Evolutionary conservation across 2,888 invertebrate species (phyloP).

Genomic region (Colostygia pectinataria): DNA sequence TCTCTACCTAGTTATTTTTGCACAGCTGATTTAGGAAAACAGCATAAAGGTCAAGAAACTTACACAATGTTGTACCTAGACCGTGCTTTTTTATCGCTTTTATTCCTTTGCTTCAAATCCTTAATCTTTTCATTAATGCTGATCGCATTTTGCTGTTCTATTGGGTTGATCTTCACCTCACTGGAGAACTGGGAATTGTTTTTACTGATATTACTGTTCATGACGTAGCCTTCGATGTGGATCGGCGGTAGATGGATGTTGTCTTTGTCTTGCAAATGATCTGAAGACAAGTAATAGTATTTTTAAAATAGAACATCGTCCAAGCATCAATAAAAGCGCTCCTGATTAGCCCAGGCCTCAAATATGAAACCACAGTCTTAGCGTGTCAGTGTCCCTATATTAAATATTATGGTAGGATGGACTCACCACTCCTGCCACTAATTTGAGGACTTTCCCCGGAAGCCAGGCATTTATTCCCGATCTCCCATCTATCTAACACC

Average conservation of each 20-base stretch:
- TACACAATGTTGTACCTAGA: slow-evolving; percentile 34
- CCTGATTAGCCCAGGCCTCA: too few species aligned
- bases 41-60: slow-evolving; percentile 20
- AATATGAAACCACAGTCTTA: too few species aligned
- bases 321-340: too few species aligned
- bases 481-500: slow-evolving; percentile 53
- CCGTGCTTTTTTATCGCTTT: slow-evolving; percentile 26
- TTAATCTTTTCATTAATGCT: slow-evolving; percentile 63
- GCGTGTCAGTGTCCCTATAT: too few species aligned
- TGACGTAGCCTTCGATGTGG: slow-evolving; percentile 46
- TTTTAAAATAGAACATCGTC: too few species aligned
- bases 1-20: too few species aligned
- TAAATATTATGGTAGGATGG: too few species aligned
- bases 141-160: slow-evolving; percentile 44
- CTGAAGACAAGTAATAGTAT: slow-evolving; percentile 31
- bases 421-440: slow-evolving; percentile 53
- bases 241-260: slow-evolving; percentile 61
- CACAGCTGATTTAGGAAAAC: too few species aligned
- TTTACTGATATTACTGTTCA: slow-evolving; percentile 35
- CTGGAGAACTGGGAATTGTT: slow-evolving; percentile 11
- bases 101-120: slow-evolving; percentile 56
- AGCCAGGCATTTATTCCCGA: slow-evolving; percentile 52
- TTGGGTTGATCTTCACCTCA: slow-evolving; percentile 10
- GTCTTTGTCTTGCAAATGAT: slow-evolving; percentile 29
- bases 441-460: slow-evolving; percentile 62